Percentiles rank a stretch among this genome's conserved stretches.
These are phyloP conservation scores for Pemphigus obesinymphae DNA, from an alignment of 1,140 invertebrate genomes.

Conservation along the genomic window DNA sequence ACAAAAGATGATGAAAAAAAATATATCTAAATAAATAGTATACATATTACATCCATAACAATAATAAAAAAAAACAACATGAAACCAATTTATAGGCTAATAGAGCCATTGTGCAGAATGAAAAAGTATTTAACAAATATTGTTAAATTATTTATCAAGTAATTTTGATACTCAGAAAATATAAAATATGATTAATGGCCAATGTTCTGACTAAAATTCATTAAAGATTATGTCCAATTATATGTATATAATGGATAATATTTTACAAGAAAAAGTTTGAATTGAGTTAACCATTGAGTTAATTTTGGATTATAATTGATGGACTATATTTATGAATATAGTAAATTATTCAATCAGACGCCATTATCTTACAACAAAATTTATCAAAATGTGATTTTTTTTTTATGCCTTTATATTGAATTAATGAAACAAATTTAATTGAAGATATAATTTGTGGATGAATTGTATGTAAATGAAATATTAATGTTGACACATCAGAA, in stretches of 20 bases:
- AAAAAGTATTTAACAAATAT: conserved; percentile 2
- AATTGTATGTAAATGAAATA: neutral
- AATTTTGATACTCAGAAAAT: conserved; percentile 4
- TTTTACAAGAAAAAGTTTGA: conserved; percentile 1
- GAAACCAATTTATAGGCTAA: neutral
- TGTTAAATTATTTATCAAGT: neutral
- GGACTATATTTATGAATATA: neutral
- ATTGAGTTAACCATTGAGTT: neutral
- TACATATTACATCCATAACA: neutral
- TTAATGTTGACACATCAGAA: neutral
- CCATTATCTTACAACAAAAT: neutral
- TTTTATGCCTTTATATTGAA: neutral
- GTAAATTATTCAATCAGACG: neutral
- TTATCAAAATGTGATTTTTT: neutral
- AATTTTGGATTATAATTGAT: neutral
- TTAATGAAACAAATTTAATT: conserved; percentile 11
- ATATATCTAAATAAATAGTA: conserved; percentile 3
- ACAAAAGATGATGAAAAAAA: conserved; percentile 13
- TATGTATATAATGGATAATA: conserved; percentile 1
- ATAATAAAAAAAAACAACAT: neutral
- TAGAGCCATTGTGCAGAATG: conserved; percentile 17
- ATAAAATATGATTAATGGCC: neutral
- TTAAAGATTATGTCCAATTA: conserved; percentile 14
- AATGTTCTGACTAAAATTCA: neutral
- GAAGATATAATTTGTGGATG: conserved; percentile 21